Base-by-base conservation (phyloP, 2,888 invertebrate genomes). In the Julus scanicus region DNA sequence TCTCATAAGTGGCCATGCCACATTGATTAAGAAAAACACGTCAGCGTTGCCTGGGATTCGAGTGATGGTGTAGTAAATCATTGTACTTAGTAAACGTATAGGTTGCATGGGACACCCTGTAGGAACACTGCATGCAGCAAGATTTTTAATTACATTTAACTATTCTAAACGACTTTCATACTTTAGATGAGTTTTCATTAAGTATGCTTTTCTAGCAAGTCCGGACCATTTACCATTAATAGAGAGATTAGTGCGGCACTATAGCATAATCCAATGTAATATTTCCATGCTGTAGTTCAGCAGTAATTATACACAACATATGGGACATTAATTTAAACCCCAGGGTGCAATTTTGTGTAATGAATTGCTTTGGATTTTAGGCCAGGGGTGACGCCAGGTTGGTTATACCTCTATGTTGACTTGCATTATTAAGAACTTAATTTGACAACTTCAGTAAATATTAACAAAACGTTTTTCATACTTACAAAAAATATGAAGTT, bases 11-110 rank as follows among this genome's bases (percentile, higher is more conserved):
- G 71, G 5, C 63, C 5, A 8, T 63, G 20, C 63, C 71, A 29
- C 8, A 29, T 71, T 71, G 71, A 71, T 71, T 11, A 29, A 29
- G 71, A 20, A 29, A 29, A 29, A 29, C 8, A 71, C 71, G 71
- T 71, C 71, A 71, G 71, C 71, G 71, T 71, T 71, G 29, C 71
- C 71, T 71, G 20, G 71, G 71, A 71, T 20, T 71, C 29, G 29
- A 29, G 20, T 29, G 11, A 20, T 29, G 71, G 29, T 71, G 29
- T 20, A 71, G 11, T 71, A 71, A 71, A 71, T 71, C 71, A 71
- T 71, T 29, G 29, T 11, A 53, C 53, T 63, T 63, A 8, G 63
- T 5, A 63, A 57, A 49, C 5, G 57, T 17, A 17, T 4, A 15
- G 29, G 20, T 71, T n/a, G 9, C 71, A 71, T 11, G 29, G 20